Base-by-base conservation (phyloP, 1,140 invertebrate species). In the Formica exsecta region DNA sequence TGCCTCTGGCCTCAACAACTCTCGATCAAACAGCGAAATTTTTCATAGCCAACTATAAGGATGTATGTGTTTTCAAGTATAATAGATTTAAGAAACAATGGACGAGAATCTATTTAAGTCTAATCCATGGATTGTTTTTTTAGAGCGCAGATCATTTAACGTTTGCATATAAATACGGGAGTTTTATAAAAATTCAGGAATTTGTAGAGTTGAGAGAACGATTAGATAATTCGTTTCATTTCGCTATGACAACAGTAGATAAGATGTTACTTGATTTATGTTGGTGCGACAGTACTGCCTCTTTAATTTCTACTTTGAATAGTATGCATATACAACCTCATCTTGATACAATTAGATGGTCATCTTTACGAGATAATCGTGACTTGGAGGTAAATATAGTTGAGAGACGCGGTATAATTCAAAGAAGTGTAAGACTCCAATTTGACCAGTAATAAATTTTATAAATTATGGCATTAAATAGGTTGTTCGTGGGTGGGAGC, bases 91-190 rank as follows among this genome's bases (percentile, higher is more conserved):
- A 59, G 7, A 9, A 75, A 44, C 44, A 73, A 25, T 38, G n/a
- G 0, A 19, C 48, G 22, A 68, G 7, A 25, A 44, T 13, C 4
- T 61, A 32, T 57, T 44, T 7, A 22, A 70, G 2, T 65, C 16
- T 57, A 87, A 79, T 48, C 74, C 68, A 80, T 81, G 84, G 29
- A 68, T 86, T 71, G 68, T 81, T 87, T 38, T 89, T 91, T 57
- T 95, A 98, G 98, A 98, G 98, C 91, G 96, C 98, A 64, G 98
- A 99, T 94, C 98, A 98, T 94, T 95, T 99, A 73, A 98, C 98
- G 32, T 97, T 98, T 92, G 98, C 98, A 3, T 99, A 99, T 94
- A 99, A 99, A 93, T 99, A 97, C 94, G 98, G 98, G 16, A 98
- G 98, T 57, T 99, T 99, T 95, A 96, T 97, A 74, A 99, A 99